Percentiles rank a stretch among this genome's conserved stretches.
phyloP scores from a whole-genome alignment of 2,797 vertebrate genomes.

The Staurois parvus region DNA sequence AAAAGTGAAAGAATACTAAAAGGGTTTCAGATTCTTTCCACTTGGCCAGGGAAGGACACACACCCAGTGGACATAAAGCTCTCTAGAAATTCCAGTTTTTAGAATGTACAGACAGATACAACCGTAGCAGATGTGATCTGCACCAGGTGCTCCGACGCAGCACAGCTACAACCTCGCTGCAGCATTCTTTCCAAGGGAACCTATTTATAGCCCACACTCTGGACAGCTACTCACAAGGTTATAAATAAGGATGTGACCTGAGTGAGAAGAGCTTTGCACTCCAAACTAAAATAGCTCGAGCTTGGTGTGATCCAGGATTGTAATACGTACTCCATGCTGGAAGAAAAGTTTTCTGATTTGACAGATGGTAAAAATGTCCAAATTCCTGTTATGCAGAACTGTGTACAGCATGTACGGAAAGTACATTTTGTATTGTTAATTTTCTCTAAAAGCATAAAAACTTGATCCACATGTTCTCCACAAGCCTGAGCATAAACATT shows the following conservation, averaged over 20 bases:
- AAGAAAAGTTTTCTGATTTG: neutral
- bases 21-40: constrained; percentile 36
- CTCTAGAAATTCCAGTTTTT: constrained; percentile 31
- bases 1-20: constrained; percentile 20
- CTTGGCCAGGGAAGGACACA: constrained; percentile 20
- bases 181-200: constrained; percentile 17
- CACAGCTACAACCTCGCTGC: neutral
- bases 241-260: constrained; percentile 56
- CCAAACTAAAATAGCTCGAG: constrained; percentile 25
- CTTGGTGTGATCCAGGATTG: constrained; percentile 6
- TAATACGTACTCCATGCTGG: neutral
- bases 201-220: constrained; percentile 45
- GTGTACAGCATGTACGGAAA: neutral
- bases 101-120: constrained; percentile 18
- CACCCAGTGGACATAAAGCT: neutral
- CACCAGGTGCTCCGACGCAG: constrained; percentile 40
- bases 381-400: neutral
- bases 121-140: constrained; percentile 18
- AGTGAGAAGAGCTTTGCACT: constrained; percentile 47
- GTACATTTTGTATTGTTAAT: neutral
- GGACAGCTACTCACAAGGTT: constrained; percentile 37
- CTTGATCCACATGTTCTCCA: neutral
- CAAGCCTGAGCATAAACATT: neutral
- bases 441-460: neutral
- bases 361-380: neutral